Evolutionary conservation across 2,888 invertebrate species (phyloP), one percentile per base, ranked within the genome.

Genomic region (Eustalomyia histrio): DNA sequence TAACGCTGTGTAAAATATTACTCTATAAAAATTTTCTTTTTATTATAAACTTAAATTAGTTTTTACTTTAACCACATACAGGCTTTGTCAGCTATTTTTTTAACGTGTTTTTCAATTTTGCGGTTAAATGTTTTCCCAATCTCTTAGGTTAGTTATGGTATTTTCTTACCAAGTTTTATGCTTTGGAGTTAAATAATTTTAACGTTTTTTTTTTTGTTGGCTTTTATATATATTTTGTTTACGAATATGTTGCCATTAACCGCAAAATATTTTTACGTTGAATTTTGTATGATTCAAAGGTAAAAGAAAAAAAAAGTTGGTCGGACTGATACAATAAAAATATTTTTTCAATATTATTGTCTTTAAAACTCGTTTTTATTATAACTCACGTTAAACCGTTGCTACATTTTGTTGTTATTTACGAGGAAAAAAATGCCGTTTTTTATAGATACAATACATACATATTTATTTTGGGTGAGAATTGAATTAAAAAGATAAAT

Each of bases 321-420:
- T 55, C 7, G 29, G 29, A 29, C 29, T 29, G 7, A 7, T 29
- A 29, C 29, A 29, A 29, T 29, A 29, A 6, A 7, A 29, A 29
- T 6, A 29, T 21, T 18, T 18, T 33, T 58, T 61, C 21, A 57
- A 39, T 55, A 39, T 57, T 50, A 57, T 17, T 33, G 18, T 57
- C 35, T 60, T 55, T 63, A 47, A 68, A 79, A 79, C 79, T 79
- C 16, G 79, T 79, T 79, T 79, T 61, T 35, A 35, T 55, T 79
- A 68, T 61, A 68, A 67, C 55, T 61, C 8, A 14, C n/a, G 47
- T 43, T 17, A 43, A 55, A 55, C 55, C 61, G 61, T 61, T 43
- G 61, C 43, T 17, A 5, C 18, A 39, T 16, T 33, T 43, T 17
- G 16, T 35, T 52, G 29, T 29, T 47, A 43, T 53, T 75, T 18